phyloP scores from a whole-genome alignment of 2,113 vertebrate genomes.

The Pollimyrus isidori region DNA sequence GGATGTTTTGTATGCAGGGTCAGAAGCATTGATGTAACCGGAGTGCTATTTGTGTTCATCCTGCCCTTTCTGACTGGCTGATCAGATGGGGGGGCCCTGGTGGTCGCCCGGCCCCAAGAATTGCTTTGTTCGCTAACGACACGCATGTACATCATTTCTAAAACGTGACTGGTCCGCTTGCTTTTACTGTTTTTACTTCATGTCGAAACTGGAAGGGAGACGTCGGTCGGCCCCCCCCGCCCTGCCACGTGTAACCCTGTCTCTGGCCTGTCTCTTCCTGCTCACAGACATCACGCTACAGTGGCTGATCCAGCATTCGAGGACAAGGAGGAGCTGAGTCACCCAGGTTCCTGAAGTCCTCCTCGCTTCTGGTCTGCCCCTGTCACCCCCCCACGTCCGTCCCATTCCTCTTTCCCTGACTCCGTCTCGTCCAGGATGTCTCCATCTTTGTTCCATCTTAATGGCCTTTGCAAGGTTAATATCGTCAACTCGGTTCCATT shows the following conservation, averaged over 20 bases:
- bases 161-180: not conserved
- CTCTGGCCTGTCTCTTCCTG: not conserved
- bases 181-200: not conserved
- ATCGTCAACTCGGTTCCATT: slow-evolving; percentile 16
- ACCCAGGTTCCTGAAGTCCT: not conserved
- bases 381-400: not conserved
- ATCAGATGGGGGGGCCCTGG: not conserved
- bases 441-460: not conserved
- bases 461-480: not conserved
- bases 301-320: slow-evolving; percentile 89
- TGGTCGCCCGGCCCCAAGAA: not conserved
- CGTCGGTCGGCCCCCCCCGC: not conserved
- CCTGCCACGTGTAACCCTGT: not conserved
- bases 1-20: not conserved
- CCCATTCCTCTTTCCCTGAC: not conserved
- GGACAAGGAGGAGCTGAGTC: slow-evolving; percentile 66
- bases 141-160: not conserved
- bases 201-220: not conserved
- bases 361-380: not conserved
- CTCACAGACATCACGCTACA: slow-evolving; percentile 82
- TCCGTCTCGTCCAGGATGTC: not conserved
- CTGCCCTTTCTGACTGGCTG: not conserved
- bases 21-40: not conserved
- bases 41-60: not conserved
- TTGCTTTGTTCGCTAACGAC: not conserved